These are phyloP conservation scores for Caenorhabditis sp. DNA, from an alignment of 2,888 invertebrate species.

Conservation along the genomic window DNA sequence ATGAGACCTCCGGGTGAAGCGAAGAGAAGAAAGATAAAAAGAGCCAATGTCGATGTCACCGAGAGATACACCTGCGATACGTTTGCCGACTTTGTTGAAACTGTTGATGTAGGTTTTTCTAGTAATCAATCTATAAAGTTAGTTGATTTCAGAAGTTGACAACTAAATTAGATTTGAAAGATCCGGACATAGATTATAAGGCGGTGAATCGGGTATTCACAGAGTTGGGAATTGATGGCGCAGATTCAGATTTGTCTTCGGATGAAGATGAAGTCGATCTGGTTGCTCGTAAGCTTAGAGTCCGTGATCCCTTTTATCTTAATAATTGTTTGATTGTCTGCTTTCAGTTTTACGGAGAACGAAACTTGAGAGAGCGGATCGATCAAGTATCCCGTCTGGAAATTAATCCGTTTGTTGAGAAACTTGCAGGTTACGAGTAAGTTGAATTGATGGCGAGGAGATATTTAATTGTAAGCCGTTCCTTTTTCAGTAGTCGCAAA, in stretches of 20 bases:
- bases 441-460: no score
- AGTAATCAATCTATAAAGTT: neutral
- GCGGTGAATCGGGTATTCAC: conserved; percentile 15
- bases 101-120: neutral
- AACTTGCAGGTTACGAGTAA: conserved; percentile 36
- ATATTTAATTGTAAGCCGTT: neutral
- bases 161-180: conserved; percentile 6
- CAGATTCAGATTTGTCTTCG: neutral
- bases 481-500: neutral
- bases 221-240: neutral
- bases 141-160: conserved; percentile 11
- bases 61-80: conserved; percentile 26
- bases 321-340: no score
- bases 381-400: conserved; percentile 6
- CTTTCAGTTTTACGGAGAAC: conserved; percentile 3
- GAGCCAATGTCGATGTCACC: conserved; percentile 23
- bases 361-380: conserved; percentile 23
- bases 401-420: conserved; percentile 37
- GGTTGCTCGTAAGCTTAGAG: no score
- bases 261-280: neutral
- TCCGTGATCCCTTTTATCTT: no score
- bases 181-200: conserved; percentile 10
- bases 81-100: conserved; percentile 6
- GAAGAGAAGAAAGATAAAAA: conserved; percentile 22
- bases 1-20: neutral